Percentiles rank a stretch among this genome's conserved stretches.
Evolutionary conservation across 2,888 invertebrate species (phyloP).

Genomic region (Balanococcus diminutus): DNA sequence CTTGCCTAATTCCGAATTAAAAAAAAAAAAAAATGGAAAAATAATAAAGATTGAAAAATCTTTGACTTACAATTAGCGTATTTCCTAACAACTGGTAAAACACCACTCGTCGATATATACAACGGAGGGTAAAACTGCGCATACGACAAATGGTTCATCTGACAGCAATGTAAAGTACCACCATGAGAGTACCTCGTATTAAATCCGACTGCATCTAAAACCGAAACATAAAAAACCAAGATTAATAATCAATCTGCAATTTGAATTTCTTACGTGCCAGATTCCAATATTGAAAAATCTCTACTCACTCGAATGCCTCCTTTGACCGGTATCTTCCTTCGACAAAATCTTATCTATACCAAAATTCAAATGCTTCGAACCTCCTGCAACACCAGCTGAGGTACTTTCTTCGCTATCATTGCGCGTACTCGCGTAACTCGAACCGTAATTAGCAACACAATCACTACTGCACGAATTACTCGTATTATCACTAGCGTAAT

Average conservation of each 20-base stretch:
- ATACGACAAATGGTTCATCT: conserved; percentile 11
- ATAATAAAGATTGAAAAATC: no score
- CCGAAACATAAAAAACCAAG: not conserved
- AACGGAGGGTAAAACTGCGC: conserved; percentile 31
- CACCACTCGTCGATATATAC: not conserved
- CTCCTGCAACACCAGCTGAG: not conserved
- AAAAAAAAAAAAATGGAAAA: no score
- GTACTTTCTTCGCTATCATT: not conserved
- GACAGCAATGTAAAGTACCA: conserved; percentile 13
- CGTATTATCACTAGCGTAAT: not conserved
- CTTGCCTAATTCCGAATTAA: no score
- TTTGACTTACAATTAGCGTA: conserved; percentile 46
- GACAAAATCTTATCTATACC: conserved; percentile 74
- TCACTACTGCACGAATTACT: not conserved
- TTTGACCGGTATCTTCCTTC: conserved; percentile 61
- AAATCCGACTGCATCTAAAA: not conserved
- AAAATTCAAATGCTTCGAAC: conserved; percentile 66
- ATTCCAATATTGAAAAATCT: not conserved
- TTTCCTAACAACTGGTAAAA: conserved; percentile 22
- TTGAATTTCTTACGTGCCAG: no score
- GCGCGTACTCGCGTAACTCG: not conserved
- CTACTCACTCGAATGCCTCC: not conserved
- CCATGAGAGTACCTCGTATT: not conserved
- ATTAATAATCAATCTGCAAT: not conserved
- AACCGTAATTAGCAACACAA: not conserved